A percentile compares a stretch with the other conserved stretches of the same genome.
These are phyloP conservation scores for Drosophila leontia DNA, from an alignment of 1,140 invertebrate species.

Conservation along the genomic window DNA sequence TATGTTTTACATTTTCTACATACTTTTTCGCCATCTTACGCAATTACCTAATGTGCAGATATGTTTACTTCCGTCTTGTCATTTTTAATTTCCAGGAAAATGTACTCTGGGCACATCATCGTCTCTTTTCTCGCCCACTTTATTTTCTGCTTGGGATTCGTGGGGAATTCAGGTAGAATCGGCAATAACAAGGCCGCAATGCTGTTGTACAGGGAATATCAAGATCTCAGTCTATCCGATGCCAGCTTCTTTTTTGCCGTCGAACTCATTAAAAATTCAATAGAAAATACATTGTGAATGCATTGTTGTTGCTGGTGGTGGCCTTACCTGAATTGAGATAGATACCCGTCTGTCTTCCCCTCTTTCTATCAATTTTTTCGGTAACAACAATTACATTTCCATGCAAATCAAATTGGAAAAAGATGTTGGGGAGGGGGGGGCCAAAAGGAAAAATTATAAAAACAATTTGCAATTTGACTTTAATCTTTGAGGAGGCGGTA, in stretches of 20 bases:
- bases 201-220: slow-evolving; percentile 23
- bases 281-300: slow-evolving; percentile 73
- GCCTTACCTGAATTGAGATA: slow-evolving; percentile 12
- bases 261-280: slow-evolving; percentile 81
- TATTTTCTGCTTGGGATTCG: slow-evolving; percentile 5
- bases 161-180: not conserved
- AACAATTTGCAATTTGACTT: slow-evolving; percentile 69
- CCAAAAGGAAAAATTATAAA: slow-evolving; percentile 63
- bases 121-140: not conserved
- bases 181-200: slow-evolving; percentile 35
- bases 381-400: slow-evolving; percentile 72
- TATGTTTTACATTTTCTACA: not conserved
- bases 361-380: not conserved
- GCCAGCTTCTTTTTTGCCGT: slow-evolving; percentile 1
- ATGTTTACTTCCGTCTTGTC: slow-evolving; percentile 10
- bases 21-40: not conserved
- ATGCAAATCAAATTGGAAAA: slow-evolving; percentile 80
- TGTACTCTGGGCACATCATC: not conserved
- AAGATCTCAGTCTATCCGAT: slow-evolving; percentile 30
- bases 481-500: slow-evolving; percentile 28
- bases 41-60: slow-evolving; percentile 17
- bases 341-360: not conserved
- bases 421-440: slow-evolving; percentile 26
- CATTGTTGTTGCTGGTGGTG: slow-evolving; percentile 41
- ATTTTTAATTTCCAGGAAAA: slow-evolving; percentile 43